Evolutionary conservation across 2,113 vertebrate species (phyloP), one percentile per base, ranked within the genome.

Genomic region (Anarhynchus alexandrinus): DNA sequence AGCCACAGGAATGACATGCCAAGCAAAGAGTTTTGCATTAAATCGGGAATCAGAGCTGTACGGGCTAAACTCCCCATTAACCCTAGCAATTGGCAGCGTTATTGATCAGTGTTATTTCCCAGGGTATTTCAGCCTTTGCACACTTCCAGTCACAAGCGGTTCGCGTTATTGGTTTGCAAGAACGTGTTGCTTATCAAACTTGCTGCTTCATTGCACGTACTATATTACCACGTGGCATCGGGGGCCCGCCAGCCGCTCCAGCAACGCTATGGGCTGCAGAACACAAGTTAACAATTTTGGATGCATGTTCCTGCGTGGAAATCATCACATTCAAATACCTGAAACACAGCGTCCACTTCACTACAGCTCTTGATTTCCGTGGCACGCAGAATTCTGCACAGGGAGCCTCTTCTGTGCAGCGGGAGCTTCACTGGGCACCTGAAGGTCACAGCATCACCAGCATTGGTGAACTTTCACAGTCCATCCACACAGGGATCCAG

Each of bases 211-310:
- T 11, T 86, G 57, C 82, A 65, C 45, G 5, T 9, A 8, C 15
- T 17, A 0, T 1, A 32, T 14, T 49, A 67, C 67, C 42, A 69
- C 0, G 0, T 0, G 6, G 36, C 74, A 79, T 3, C 42, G 25
- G 42, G 2, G 16, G 65, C 72, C 69, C 17, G 4, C 54, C 15
- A 20, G 55, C 40, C 26, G 74, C 71, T 82, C 61, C 51, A 57
- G 81, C 27, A 62, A 25, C 0, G 54, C 51, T 7, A 32, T 0
- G 15, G 49, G 69, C 54, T 91, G 66, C 66, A 78, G 78, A 45
- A 26, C 42, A 40, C 40, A 38, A 32, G 26, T 40, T 42, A 47
- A 23, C 29, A 21, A 23, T 16, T 76, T 52, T 42, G 15, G 58
- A 71, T 0, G 3, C 8, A 1, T 12, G 21, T 8, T 83, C 40